Base-by-base conservation (phyloP, 2,888 invertebrate genomes). In the Molorchus minor region DNA sequence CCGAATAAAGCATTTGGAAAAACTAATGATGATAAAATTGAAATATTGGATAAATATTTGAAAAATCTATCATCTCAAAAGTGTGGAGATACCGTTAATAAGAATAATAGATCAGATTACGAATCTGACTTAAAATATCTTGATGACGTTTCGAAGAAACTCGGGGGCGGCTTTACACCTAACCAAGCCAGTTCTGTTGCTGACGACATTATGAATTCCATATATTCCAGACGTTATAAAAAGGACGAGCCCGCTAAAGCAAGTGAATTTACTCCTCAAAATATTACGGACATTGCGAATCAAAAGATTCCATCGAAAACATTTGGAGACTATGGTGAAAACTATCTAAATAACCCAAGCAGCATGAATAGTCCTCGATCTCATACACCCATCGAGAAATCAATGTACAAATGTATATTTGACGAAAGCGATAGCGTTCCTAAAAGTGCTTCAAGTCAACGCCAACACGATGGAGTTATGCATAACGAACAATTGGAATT, bases 171-270 rank as follows among this genome's bases (percentile, higher is more conserved):
- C 21, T 65, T 59, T 49, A 45, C 59, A 21, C 54, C 65, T 3
- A 71, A 70, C 53, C 61, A 70, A 56, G 72, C 75, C 5, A 70
- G 69, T 40, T 65, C 69, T 12, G 66, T 74, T 25, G 76, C 75
- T 10, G 75, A 75, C 44, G 73, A 74, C 51, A 76, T 76, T 13
- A 71, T 76, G 67, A 68, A 69, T 36, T 72, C 76, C 3, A 75
- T 74, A 49, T 72, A 71, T 63, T 61, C 60, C 5, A 66, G 68
- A 49, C 64, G 69, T 56, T 70, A 70, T 41, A 64, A 67, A 43
- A 71, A 64, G 46, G 55, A 60, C 15, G 36, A 43, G 13, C 20
- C 13, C 13, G 33, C 20, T 7, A 47, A 53, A 29, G 21, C 43
- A 55, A 61, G 44, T 25, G 43, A 36, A 19, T 16, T 38, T 12